Evolutionary conservation across 2,113 vertebrate genomes (phyloP).

Genomic region (Sialia sialis): DNA sequence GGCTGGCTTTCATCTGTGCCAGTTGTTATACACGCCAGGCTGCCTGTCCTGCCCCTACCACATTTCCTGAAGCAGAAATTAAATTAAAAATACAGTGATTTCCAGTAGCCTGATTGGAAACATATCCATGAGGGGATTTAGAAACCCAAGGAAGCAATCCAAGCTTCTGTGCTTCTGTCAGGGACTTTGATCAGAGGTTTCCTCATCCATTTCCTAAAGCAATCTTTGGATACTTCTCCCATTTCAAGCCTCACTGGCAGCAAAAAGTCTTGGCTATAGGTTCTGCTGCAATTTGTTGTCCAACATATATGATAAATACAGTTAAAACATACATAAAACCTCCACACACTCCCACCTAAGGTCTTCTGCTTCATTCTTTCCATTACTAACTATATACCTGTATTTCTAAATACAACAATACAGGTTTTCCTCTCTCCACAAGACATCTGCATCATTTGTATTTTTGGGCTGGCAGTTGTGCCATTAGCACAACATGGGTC

Average conservation of each 20-base stretch:
- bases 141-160: neutral
- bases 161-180: neutral
- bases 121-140: neutral
- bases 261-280: neutral
- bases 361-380: neutral
- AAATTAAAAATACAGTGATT: neutral
- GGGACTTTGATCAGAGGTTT: neutral
- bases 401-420: conserved; percentile 78
- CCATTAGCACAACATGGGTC: neutral
- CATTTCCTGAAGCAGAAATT: neutral
- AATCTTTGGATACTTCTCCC: neutral
- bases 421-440: conserved; percentile 80
- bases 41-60: neutral
- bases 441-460: conserved; percentile 59
- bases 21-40: neutral
- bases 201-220: neutral
- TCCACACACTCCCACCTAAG: neutral
- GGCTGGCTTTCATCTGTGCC: neutral
- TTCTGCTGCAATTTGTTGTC: neutral
- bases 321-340: neutral
- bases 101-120: neutral
- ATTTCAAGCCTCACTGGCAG: neutral
- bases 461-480: neutral
- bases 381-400: neutral
- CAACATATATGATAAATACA: neutral